Conservation (phyloP, 1,140 invertebrate species). For the Zophobas morio region DNA sequence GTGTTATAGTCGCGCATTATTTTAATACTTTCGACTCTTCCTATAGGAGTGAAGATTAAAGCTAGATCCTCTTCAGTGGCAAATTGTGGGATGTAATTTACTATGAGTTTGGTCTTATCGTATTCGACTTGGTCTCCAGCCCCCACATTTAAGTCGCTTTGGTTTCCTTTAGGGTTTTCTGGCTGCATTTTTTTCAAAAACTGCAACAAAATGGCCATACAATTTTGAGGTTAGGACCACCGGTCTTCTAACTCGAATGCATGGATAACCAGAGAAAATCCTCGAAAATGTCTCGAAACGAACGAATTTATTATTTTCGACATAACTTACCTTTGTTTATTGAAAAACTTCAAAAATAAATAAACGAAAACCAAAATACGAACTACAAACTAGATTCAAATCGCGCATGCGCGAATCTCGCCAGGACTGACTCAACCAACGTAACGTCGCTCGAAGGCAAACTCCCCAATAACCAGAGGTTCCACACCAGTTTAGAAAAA, state of each 20-base stretch:
- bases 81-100: constrained; percentile 96
- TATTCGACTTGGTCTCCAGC: constrained; percentile 22
- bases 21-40: constrained; percentile 89
- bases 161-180: constrained; percentile 5
- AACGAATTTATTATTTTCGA: not conserved
- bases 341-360: constrained; percentile 39
- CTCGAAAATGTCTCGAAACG: not conserved
- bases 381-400: constrained; percentile 24
- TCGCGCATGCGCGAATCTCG: not conserved
- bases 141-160: constrained; percentile 18
- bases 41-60: constrained; percentile 89
- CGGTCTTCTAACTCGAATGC: not conserved
- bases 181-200: constrained; percentile 39
- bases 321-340: constrained; percentile 30
- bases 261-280: not conserved
- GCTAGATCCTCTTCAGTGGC: constrained; percentile 93
- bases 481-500: not conserved
- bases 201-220: constrained; percentile 24
- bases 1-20: constrained; percentile 94
- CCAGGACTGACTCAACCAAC: not conserved
- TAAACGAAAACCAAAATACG: constrained; percentile 26
- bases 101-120: constrained; percentile 87
- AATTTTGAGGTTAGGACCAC: constrained; percentile 20
- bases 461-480: not conserved
- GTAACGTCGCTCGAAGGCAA: not conserved